Base-by-base conservation (phyloP, 2,888 invertebrate genomes). In the Copidosoma aretas region DNA sequence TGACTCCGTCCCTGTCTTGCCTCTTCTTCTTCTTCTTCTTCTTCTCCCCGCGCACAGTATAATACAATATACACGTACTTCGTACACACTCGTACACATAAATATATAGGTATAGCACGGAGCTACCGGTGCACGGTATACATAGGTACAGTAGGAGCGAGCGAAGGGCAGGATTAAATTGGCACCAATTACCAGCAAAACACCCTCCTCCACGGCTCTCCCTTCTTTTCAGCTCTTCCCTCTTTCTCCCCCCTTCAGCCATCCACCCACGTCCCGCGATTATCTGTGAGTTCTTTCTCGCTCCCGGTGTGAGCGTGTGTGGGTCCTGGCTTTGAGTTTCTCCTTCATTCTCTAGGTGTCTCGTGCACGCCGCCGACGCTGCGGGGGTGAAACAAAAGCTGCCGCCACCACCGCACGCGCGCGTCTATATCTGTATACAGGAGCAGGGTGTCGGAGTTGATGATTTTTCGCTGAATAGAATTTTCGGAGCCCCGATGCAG, bases 151-250 rank as follows among this genome's bases (percentile, higher is more conserved):
- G 41, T 10, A n/a, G 25, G 15, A 57, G 49, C 43, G 43, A 54
- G 24, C 41, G 41, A 87, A 86, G 87, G 87, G 87, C 86, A 86
- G 86, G 86, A 86, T 87, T 86, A 88, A 88, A 88, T 87, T 88
- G 88, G 87, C 87, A 87, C 87, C 87, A 88, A 88, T 88, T 88
- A 88, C 87, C 87, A 87, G 87, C 84, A 87, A 87, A 87, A 86
- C 86, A 82, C 82, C 83, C 82, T 71, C 32, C 52, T 71, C 32
- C 52, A 46, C 43, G 43, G 43, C 43, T 46, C 43, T 12, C 43
- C 43, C 14, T 46, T 12, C 43, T 46, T 46, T 15, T 3, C 54
- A 3, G 46, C 32, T 32, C 32, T 32, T 32, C 32, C 8, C 32
- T 32, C 8, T 32, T 32, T 32, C 32, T 8, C 32, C 32, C 8